Base-by-base conservation (phyloP, 2,113 vertebrate genomes). In the Ia io region DNA sequence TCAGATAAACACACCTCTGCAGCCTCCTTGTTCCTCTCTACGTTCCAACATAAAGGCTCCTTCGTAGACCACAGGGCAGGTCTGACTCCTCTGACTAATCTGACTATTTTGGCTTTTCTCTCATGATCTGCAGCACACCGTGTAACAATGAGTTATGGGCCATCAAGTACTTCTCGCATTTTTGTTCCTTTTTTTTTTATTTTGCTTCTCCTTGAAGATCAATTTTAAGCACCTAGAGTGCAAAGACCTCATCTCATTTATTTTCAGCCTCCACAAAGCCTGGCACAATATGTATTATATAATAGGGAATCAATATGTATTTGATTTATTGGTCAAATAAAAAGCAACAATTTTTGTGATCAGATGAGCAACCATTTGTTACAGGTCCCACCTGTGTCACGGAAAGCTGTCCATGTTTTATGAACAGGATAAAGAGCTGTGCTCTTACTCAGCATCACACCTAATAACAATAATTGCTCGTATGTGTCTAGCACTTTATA, bases 301-400 rank as follows among this genome's bases (percentile, higher is more conserved):
- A 67, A 77, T 28, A 67, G 35, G 32, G 3, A 95, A 84, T 84
- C 65, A 7, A 28, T 80, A 67, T 44, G 9, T 42, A 47, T n/a
- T 69, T 84, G 51, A 92, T 77, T 90, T 67, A 35, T 90, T 84
- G 25, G 40, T 49, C 82, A 92, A 77, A 74, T 73, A 65, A 88
- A 80, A 2, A 93, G 44, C 74, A 90, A 49, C 30, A 37, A 20
- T 16, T 73, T 92, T 13, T 73, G 32, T 25, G 22, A 47, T 63
- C 70, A 53, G 8, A 71, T 49, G 40, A 23, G 53, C 61, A 32
- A 5, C 5, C 11, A 30, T 79, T 59, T 56, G 11, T 91, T 12
- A 8, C 22, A 56, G 12, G 13, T 6, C 12, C 51, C 11, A 7
- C 51, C 18, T 37, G 53, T 42, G 25, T 79, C 32, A 7, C 23